Percentiles rank a stretch among this genome's conserved stretches.
Evolutionary conservation across 2,888 invertebrate species (phyloP).

Genomic region (Plebejus anna): DNA sequence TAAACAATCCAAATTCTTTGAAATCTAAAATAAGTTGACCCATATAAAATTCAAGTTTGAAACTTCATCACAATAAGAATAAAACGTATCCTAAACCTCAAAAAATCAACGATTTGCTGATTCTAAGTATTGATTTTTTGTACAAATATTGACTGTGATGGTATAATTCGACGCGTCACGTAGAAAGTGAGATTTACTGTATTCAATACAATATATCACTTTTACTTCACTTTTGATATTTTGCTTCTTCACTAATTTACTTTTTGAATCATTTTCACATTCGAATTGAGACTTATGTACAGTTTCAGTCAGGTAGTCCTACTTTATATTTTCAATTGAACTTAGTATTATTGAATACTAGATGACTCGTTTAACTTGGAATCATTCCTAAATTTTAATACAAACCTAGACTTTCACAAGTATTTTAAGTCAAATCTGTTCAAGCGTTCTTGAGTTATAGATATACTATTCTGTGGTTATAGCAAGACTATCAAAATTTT

Average conservation of each 20-base stretch:
- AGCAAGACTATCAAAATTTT: too few relatives aligned
- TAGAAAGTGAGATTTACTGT: background rate
- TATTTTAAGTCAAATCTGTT: too few relatives aligned
- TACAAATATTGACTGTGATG: background rate
- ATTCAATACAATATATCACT: slow-evolving; percentile 3
- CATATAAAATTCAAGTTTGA: background rate
- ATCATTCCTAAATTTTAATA: too few relatives aligned
- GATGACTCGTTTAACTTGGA: too few relatives aligned
- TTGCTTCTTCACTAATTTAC: slow-evolving; percentile 2
- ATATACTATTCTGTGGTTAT: too few relatives aligned
- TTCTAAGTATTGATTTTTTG: background rate
- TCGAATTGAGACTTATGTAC: background rate
- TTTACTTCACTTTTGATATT: slow-evolving; percentile 3
- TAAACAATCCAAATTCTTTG: too few relatives aligned
- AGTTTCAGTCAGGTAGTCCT: background rate
- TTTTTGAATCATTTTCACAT: background rate
- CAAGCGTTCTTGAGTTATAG: too few relatives aligned
- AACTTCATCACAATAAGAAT: background rate
- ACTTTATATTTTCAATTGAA: background rate
- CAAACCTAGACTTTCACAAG: too few relatives aligned
- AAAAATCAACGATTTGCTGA: background rate
- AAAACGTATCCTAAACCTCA: background rate
- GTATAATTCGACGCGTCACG: background rate
- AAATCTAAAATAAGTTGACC: background rate
- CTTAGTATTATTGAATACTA: background rate